These are phyloP conservation scores for Lasiommata megera DNA, from an alignment of 2,888 invertebrate species.

Conservation along the genomic window DNA sequence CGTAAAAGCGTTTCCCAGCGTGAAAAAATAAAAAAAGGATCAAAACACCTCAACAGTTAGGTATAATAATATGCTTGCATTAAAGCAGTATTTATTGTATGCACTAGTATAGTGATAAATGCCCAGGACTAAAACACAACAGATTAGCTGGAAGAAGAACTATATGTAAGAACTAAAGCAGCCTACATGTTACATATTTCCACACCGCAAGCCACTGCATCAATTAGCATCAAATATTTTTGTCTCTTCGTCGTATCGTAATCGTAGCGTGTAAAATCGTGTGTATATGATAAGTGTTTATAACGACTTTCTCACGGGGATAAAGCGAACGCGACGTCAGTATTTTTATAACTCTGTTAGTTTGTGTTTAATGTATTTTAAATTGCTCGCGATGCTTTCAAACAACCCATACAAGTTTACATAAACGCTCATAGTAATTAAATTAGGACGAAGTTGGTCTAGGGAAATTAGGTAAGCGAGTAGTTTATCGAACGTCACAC, in stretches of 20 bases:
- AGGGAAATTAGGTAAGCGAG: slow-evolving; percentile 7
- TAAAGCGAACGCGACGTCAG: slow-evolving; percentile 21
- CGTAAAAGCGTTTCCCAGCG: no score
- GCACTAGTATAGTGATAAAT: no score
- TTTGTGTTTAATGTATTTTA: slow-evolving; percentile 21
- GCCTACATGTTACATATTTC: no score
- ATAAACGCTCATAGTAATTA: slow-evolving; percentile 10
- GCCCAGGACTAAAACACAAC: no score
- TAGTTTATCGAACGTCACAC: not conserved
- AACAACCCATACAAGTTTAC: slow-evolving; percentile 7
- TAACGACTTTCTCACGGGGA: slow-evolving; percentile 29
- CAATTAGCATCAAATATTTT: not conserved
- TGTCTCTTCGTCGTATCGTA: not conserved
- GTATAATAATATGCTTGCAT: no score
- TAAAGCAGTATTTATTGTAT: no score
- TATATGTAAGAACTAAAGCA: no score
- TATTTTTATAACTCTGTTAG: slow-evolving; percentile 32
- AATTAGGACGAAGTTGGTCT: slow-evolving; percentile 6
- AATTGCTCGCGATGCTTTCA: slow-evolving; percentile 1
- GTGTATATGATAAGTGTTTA: slow-evolving; percentile 8
- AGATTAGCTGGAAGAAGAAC: no score
- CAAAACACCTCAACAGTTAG: no score
- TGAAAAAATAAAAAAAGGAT: no score
- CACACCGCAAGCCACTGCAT: no score
- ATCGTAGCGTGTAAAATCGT: slow-evolving; percentile 1